Conservation (phyloP, 2,888 invertebrate genomes). For the Plagodis pulveraria region DNA sequence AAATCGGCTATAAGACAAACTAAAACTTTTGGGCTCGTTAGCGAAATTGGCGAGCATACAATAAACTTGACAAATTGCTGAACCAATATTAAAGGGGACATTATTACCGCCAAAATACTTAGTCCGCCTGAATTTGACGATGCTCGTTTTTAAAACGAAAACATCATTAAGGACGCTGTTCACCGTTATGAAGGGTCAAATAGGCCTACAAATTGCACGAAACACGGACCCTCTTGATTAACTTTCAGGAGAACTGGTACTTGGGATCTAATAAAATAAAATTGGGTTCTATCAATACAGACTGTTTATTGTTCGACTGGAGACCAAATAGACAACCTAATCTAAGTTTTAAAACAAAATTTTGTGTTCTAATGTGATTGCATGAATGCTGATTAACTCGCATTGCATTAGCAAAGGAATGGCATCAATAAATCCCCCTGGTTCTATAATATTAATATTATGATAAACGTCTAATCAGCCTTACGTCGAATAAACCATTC, state of each 20-base stretch:
- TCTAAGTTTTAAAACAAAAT: conserved; percentile 14
- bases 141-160: conserved; percentile 60
- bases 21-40: conserved; percentile 33
- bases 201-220: conserved; percentile 70
- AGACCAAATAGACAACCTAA: conserved; percentile 11
- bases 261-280: conserved; percentile 67
- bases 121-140: conserved; percentile 31
- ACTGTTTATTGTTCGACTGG: conserved; percentile 37
- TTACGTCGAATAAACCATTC: conserved; percentile 38
- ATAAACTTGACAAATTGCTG: conserved; percentile 31
- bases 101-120: conserved; percentile 29
- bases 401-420: conserved; percentile 12
- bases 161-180: conserved; percentile 59
- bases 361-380: conserved; percentile 1
- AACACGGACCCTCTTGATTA: conserved; percentile 74
- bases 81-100: conserved; percentile 28
- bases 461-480: conserved; percentile 43
- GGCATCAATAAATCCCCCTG: conserved; percentile 15
- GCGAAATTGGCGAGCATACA: conserved; percentile 29
- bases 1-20: conserved; percentile 30
- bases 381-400: conserved; percentile 6
- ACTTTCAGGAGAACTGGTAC: conserved; percentile 58
- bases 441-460: conserved; percentile 24
- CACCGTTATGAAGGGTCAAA: conserved; percentile 72
- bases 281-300: conserved; percentile 58